Evolutionary conservation across 2,888 invertebrate species (phyloP).

Genomic region (Exephanes ischioxanthus): DNA sequence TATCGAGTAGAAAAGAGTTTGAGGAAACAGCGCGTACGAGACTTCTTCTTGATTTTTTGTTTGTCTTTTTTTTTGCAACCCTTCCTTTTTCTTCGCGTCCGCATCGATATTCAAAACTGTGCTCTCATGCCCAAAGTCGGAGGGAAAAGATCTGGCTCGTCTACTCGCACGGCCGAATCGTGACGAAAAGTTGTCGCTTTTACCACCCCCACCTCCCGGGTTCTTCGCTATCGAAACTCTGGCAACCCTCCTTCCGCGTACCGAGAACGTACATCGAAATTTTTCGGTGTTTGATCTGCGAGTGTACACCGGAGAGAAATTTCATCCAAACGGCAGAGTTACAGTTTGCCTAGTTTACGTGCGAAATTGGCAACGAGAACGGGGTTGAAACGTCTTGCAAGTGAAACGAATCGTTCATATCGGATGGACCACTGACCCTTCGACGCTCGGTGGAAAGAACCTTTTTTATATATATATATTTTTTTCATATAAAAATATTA

Average conservation of each 20-base stretch:
- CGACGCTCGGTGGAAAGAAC: too few relatives aligned
- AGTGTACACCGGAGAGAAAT: neutral
- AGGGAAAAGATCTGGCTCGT: conserved; percentile 61
- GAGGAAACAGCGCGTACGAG: conserved; percentile 49
- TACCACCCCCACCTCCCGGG: neutral
- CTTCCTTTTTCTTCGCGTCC: conserved; percentile 28
- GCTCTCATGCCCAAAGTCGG: conserved; percentile 44
- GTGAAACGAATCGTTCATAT: neutral
- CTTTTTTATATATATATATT: too few relatives aligned
- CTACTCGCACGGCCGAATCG: conserved; percentile 59
- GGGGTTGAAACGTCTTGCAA: neutral
- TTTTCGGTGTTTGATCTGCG: conserved; percentile 27
- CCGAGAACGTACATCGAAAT: conserved; percentile 15
- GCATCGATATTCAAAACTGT: conserved; percentile 67
- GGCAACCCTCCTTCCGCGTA: neutral
- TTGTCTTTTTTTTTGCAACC: conserved; percentile 8
- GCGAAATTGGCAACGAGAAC: neutral
- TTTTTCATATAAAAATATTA: too few relatives aligned
- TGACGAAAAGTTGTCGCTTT: conserved; percentile 46
- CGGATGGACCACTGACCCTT: too few relatives aligned
- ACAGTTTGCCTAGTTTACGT: neutral
- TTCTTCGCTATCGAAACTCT: conserved; percentile 11
- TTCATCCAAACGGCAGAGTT: neutral
- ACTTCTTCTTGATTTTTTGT: conserved; percentile 20
- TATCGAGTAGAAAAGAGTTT: conserved; percentile 50